A percentile compares a stretch with the other conserved stretches of the same genome.
Conservation (phyloP, 2,113 vertebrate species). For the Verasper variegatus region DNA sequence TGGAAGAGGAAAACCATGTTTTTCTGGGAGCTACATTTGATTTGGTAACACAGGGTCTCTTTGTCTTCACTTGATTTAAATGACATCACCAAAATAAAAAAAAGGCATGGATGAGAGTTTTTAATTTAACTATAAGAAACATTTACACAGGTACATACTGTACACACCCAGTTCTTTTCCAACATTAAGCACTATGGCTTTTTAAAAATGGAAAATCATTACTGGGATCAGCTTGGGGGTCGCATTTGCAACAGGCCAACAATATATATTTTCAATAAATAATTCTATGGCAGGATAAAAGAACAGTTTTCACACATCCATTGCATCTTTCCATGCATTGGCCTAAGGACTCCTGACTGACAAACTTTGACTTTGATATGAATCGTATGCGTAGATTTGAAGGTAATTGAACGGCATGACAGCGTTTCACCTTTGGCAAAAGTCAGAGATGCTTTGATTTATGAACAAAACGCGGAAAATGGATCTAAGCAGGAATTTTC, state of each 20-base stretch:
- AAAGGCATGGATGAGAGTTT: slow-evolving; percentile 45
- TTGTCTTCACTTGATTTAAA: slow-evolving; percentile 45
- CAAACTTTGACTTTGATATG: not conserved
- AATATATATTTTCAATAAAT: slow-evolving; percentile 43
- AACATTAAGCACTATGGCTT: slow-evolving; percentile 12
- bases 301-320: slow-evolving; percentile 29
- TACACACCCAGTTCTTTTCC: slow-evolving; percentile 55
- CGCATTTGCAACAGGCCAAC: slow-evolving; percentile 40
- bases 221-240: slow-evolving; percentile 34
- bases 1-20: slow-evolving; percentile 51
- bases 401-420: not conserved
- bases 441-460: slow-evolving; percentile 15
- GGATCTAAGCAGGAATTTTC: not conserved
- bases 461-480: not conserved
- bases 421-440: not conserved
- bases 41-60: slow-evolving; percentile 38
- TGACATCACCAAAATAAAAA: slow-evolving; percentile 10
- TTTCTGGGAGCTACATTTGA: slow-evolving; percentile 67
- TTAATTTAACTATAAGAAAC: slow-evolving; percentile 24
- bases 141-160: slow-evolving; percentile 41
- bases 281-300: slow-evolving; percentile 37
- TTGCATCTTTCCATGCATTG: slow-evolving; percentile 27
- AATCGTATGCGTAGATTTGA: slow-evolving; percentile 10
- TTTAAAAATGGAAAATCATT: slow-evolving; percentile 56
- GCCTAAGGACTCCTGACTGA: not conserved